Conservation (phyloP, 2,797 vertebrate species). For the Cephalopachus bancanus region DNA sequence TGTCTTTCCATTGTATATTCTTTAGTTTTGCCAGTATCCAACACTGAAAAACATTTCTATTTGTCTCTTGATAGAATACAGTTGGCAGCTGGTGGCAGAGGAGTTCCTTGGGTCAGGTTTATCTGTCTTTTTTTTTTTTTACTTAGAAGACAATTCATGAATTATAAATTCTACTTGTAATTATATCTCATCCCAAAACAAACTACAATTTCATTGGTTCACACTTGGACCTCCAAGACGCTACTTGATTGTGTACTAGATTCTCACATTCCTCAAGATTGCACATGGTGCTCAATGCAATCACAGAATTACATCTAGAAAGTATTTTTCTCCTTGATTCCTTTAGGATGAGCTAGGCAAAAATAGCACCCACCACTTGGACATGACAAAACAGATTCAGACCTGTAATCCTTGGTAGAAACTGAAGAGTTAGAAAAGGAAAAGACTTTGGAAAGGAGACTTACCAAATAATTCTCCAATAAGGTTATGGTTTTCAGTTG, state of each 20-base stretch:
- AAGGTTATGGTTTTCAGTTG: neutral
- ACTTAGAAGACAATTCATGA: slow-evolving; percentile 59
- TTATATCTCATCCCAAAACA: slow-evolving; percentile 53
- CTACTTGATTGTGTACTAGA: slow-evolving; percentile 15
- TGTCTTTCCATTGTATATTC: neutral
- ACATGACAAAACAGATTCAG: neutral
- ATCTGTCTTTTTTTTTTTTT: neutral
- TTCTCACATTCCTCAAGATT: neutral
- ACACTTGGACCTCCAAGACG: neutral
- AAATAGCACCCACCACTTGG: neutral
- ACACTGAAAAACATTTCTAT: slow-evolving; percentile 64
- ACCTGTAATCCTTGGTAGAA: slow-evolving; percentile 6
- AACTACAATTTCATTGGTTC: neutral
- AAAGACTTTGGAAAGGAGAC: neutral
- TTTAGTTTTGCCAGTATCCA: slow-evolving; percentile 2
- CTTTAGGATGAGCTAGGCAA: neutral
- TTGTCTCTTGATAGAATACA: slow-evolving; percentile 56
- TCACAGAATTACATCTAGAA: slow-evolving; percentile 53
- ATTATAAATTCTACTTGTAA: slow-evolving; percentile 70
- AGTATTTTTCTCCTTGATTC: neutral
- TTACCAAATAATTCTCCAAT: slow-evolving; percentile 6
- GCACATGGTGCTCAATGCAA: neutral
- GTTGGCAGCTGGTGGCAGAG: neutral
- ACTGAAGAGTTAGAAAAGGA: neutral
- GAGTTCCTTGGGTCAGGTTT: slow-evolving; percentile 15